Base-by-base conservation (phyloP, 2,888 invertebrate species). In the Gordius sp. region DNA sequence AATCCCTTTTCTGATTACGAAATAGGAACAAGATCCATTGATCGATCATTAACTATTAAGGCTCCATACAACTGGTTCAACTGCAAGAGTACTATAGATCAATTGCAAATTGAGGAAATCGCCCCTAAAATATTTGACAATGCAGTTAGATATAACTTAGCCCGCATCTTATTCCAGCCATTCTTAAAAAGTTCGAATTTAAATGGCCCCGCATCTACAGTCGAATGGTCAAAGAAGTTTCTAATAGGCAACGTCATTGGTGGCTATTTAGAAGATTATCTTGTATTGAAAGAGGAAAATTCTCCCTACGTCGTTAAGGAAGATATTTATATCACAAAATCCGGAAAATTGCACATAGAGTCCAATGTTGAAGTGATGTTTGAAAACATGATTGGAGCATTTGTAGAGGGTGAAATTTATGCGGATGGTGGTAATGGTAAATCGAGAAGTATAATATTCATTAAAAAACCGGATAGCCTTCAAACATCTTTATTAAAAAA, bases 1-100 rank as follows among this genome's bases (percentile, higher is more conserved):
- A 47, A 47, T 47, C n/a, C 47, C 4, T 47, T 47, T 20, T 8
- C 47, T 18, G 47, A 47, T 47, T 47, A n/a, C 20, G 47, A 47
- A 20, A 8, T 47, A 18, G 47, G 47, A 4, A 47, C 47, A 13
- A 13, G 47, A 4, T 47, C n/a, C 23, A 47, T 4, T 4, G 16
- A 20, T 8, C 8, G 47, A 20, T 47, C 20, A n/a, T 4, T 20
- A 4, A 20, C 20, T 4, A 4, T n/a, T n/a, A 18, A 13, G 4
- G 47, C 47, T 4, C 47, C 16, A 8, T 47, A n/a, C 20, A 47
- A 47, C 20, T 47, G 47, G 47, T 47, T 47, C 20, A 23, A 8
- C 4, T 47, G n/a, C 4, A 8, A 47, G 20, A 20, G 23, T 4
- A 47, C 20, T 23, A 47, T 47, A 47, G 47, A 47, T 20, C 47